These are phyloP conservation scores for Megaptera novaeangliae DNA, from an alignment of 2,113 vertebrate species.

Conservation along the genomic window DNA sequence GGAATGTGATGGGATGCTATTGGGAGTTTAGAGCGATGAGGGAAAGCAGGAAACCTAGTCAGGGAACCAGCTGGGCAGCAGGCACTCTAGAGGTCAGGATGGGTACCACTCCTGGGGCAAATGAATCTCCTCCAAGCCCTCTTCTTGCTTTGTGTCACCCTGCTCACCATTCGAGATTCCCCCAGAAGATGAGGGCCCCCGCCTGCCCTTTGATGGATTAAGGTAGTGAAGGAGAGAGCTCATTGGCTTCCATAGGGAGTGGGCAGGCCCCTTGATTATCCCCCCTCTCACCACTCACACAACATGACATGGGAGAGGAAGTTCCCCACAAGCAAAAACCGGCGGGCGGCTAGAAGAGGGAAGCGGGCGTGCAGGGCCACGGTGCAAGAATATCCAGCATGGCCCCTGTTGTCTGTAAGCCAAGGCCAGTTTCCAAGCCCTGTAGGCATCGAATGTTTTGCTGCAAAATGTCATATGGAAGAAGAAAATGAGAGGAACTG, in stretches of 20 bases:
- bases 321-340: neutral
- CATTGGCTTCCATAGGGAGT: neutral
- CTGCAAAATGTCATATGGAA: neutral
- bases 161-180: neutral
- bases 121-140: neutral
- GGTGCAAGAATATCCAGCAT: neutral
- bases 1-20: neutral
- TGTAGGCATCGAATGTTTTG: neutral
- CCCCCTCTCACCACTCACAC: accelerated
- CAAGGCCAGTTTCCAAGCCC: neutral
- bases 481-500: neutral
- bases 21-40: neutral
- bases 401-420: neutral
- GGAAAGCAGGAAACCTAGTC: neutral
- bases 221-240: neutral
- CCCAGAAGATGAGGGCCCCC: neutral
- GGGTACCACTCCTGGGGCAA: neutral
- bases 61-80: neutral
- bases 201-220: neutral
- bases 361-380: neutral
- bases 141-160: neutral
- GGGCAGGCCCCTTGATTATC: neutral
- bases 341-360: neutral
- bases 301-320: neutral
- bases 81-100: neutral